Evolutionary conservation across 1,140 invertebrate species (phyloP).

Genomic region (Dendroctonus ponderosae): DNA sequence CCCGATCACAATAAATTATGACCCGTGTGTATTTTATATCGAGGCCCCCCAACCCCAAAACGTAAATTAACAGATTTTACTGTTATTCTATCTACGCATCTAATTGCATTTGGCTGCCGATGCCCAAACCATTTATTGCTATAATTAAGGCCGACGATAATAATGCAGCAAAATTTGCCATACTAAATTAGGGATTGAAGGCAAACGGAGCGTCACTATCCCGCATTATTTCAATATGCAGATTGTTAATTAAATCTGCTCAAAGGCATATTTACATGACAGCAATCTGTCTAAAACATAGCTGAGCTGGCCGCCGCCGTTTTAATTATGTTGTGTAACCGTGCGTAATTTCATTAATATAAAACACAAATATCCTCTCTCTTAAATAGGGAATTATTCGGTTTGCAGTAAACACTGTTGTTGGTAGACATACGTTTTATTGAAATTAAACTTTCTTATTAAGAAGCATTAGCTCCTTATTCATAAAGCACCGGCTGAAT

Average conservation of each 20-base stretch:
- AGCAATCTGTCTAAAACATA: slow-evolving; percentile 50
- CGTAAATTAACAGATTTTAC: slow-evolving; percentile 21
- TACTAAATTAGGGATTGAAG: slow-evolving; percentile 40
- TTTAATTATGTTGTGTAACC: slow-evolving; percentile 50
- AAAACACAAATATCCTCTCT: slow-evolving; percentile 31
- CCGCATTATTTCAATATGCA: slow-evolving; percentile 51
- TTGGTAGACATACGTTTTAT: too few relatives aligned
- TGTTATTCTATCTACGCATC: slow-evolving; percentile 20
- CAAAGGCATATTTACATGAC: slow-evolving; percentile 51
- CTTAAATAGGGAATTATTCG: slow-evolving; percentile 9
- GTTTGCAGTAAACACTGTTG: too few relatives aligned
- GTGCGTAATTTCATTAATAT: slow-evolving; percentile 49
- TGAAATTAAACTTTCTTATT: too few relatives aligned
- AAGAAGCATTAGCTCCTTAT: too few relatives aligned
- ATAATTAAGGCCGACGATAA: slow-evolving; percentile 22
- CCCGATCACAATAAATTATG: slow-evolving; percentile 17
- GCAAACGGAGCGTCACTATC: slow-evolving; percentile 47
- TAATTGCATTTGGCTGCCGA: slow-evolving; percentile 18
- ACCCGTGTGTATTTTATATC: slow-evolving; percentile 7
- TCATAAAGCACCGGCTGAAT: too few relatives aligned
- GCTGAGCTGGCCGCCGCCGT: slow-evolving; percentile 40
- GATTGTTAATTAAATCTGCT: slow-evolving; percentile 52
- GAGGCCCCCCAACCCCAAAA: slow-evolving; percentile 17
- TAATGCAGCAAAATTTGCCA: slow-evolving; percentile 35
- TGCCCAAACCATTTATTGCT: slow-evolving; percentile 11